These are phyloP conservation scores for Caerostris darwini DNA, from an alignment of 1,140 invertebrate species.

Conservation along the genomic window DNA sequence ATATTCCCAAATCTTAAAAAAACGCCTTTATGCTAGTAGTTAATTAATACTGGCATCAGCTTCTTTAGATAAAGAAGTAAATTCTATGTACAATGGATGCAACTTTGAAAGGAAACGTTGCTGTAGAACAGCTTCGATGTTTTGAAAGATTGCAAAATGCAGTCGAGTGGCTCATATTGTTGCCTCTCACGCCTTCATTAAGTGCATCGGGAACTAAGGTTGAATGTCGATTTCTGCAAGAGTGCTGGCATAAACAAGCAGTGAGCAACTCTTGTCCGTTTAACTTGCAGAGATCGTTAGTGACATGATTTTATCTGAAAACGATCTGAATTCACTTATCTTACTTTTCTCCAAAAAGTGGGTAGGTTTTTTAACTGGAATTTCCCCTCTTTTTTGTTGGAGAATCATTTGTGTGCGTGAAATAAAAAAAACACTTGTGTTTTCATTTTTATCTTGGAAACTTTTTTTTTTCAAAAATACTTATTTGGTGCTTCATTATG, in stretches of 20 bases:
- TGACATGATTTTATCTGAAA: conserved; percentile 20
- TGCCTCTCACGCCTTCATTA: neutral
- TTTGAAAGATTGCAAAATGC: conserved; percentile 11
- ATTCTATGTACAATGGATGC: neutral
- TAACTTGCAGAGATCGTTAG: neutral
- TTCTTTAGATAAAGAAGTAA: too few species aligned
- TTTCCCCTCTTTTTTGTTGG: too few species aligned
- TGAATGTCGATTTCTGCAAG: conserved; percentile 13
- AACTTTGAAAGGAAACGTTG: conserved; percentile 3
- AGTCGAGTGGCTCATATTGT: conserved; percentile 19
- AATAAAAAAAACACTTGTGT: too few species aligned
- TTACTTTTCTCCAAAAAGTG: neutral
- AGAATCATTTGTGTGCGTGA: too few species aligned
- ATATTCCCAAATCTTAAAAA: too few species aligned
- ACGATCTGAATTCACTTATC: conserved; percentile 39
- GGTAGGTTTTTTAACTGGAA: too few species aligned
- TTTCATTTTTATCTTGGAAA: too few species aligned
- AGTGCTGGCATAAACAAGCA: conserved; percentile 2
- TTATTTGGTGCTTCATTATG: too few species aligned
- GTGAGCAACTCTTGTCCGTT: neutral
- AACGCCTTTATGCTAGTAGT: too few species aligned
- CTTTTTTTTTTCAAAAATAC: too few species aligned
- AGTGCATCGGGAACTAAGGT: neutral
- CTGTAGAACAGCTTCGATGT: neutral
- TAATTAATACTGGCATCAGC: too few species aligned